These are phyloP conservation scores for Blera fallax DNA, from an alignment of 2,888 invertebrate species.

Conservation along the genomic window DNA sequence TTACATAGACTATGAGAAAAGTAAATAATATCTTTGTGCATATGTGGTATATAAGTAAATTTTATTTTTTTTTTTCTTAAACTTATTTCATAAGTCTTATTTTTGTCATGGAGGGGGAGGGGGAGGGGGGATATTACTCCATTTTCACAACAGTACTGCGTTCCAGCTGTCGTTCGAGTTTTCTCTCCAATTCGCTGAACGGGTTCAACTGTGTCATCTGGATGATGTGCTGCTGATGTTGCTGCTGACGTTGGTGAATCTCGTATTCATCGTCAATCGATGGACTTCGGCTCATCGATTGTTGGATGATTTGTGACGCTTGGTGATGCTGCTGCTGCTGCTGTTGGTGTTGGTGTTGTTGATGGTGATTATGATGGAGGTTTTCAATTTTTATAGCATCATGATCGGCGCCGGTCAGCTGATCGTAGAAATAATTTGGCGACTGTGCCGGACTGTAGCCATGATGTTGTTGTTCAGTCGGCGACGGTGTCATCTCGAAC, in stretches of 20 bases:
- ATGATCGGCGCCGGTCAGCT: conserved; percentile 66
- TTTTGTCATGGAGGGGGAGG: neutral
- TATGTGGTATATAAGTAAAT: neutral
- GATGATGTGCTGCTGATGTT: conserved; percentile 73
- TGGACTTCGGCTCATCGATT: conserved; percentile 77
- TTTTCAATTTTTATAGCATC: conserved; percentile 74
- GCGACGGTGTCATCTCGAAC: conserved; percentile 67
- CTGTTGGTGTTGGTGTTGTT: conserved; percentile 76
- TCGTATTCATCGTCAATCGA: conserved; percentile 80
- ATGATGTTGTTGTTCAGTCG: conserved; percentile 54
- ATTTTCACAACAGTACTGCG: conserved; percentile 80
- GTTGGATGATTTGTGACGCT: conserved; percentile 49
- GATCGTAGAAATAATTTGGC: conserved; percentile 74
- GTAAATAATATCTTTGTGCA: conserved; percentile 22
- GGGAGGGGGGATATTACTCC: conserved; percentile 78
- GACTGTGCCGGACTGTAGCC: conserved; percentile 73
- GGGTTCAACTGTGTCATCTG: conserved; percentile 78
- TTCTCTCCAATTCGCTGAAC: conserved; percentile 77
- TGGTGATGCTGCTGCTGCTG: conserved; percentile 74
- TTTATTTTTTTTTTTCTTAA: conserved; percentile 5
- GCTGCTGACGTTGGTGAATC: conserved; percentile 71
- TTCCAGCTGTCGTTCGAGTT: conserved; percentile 78
- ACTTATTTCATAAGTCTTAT: conserved; percentile 18
- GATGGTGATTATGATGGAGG: conserved; percentile 75
- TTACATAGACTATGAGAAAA: conserved; percentile 21